phyloP scores from a whole-genome alignment of 2,113 vertebrate genomes.

The Sturnus vulgaris region DNA sequence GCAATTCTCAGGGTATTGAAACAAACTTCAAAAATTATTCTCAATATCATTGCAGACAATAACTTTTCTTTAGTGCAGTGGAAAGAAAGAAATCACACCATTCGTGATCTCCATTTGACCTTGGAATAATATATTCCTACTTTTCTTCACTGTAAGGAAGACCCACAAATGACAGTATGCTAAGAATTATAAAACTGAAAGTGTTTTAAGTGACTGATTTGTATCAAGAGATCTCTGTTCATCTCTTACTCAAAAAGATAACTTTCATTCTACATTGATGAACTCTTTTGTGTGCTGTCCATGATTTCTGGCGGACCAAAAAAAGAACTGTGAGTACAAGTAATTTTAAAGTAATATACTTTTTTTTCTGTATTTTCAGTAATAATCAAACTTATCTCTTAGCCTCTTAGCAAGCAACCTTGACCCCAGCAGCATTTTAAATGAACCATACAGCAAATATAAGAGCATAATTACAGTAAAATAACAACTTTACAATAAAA shows the following conservation, averaged over 20 bases:
- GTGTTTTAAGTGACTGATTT: not conserved
- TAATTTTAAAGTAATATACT: not conserved
- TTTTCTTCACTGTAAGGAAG: not conserved
- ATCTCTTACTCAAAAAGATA: not conserved
- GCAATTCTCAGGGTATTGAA: not conserved
- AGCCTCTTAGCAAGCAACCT: not conserved
- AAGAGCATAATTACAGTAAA: not conserved
- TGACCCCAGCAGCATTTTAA: not conserved
- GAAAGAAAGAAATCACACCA: not conserved
- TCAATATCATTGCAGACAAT: not conserved
- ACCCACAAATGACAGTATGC: not conserved
- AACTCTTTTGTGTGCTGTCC: not conserved
- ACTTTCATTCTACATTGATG: not conserved
- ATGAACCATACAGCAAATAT: not conserved
- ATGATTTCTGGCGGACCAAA: not conserved
- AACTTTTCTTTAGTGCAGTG: not conserved
- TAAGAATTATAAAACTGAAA: not conserved
- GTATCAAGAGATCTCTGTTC: not conserved
- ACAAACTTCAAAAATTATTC: not conserved
- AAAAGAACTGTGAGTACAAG: not conserved
- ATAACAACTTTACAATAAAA: not conserved
- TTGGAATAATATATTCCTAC: not conserved
- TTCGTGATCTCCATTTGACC: not conserved
- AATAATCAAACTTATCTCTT: not conserved
- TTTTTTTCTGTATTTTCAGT: not conserved